Base-by-base conservation (phyloP, 2,888 invertebrate genomes). In the Philopedon plagiatum region DNA sequence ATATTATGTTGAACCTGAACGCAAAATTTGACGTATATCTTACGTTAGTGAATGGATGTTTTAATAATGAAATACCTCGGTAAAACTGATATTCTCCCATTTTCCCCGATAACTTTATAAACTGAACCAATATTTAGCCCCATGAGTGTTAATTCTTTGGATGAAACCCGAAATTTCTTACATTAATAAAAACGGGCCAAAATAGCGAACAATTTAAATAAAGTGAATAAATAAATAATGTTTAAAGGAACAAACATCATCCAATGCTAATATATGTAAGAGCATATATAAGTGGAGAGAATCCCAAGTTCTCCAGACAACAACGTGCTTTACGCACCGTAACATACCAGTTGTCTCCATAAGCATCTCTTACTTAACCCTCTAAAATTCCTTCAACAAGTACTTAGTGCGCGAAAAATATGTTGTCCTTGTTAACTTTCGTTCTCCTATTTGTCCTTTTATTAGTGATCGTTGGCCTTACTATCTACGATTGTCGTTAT, bases 321-420 rank as follows among this genome's bases (percentile, higher is more conserved):
- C 66, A 62, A 32, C 54, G 66, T 66, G 71, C 66, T 61, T 56
- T 26, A 71, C 64, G 64, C 64, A 64, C 64, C 44, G 46, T 8
- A 63, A 61, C 49, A 46, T 44, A 54, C 60, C 61, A 29, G 60
- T 71, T 71, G 71, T 71, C 71, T 71, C 71, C 71, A 49, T 29
- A 61, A 65, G 71, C 44, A 32, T 46, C 63, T 37, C 21, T 60
- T 13, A 39, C 18, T n/a, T 57, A 49, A 67, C 49, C 60, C 66
- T 49, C 58, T 56, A 15, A 41, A 54, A 19, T 62, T 32, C 15
- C 7, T 13, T 46, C 15, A 57, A 39, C 13, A 57, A 66, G 15
- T 54, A 54, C 51, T 32, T 9, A 29, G 51, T 46, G 46, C 51
- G 46, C 44, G 46, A 54, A 46, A 66, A 63, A 34, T 23, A 69